phyloP scores from a whole-genome alignment of 2,797 vertebrate genomes.

The Labeo calbasu region DNA sequence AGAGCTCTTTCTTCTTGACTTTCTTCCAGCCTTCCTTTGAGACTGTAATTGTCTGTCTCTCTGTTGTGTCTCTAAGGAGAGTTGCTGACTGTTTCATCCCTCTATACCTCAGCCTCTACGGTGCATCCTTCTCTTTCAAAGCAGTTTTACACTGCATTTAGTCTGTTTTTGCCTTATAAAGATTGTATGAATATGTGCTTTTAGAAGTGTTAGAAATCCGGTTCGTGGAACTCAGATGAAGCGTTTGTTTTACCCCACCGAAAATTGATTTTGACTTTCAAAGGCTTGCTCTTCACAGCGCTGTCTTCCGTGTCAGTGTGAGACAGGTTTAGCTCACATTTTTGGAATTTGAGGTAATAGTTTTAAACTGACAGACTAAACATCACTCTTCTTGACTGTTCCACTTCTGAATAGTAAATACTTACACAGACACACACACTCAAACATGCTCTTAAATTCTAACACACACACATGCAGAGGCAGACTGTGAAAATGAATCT shows the following conservation, averaged over 20 bases:
- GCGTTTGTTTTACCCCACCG: slow-evolving; percentile 78
- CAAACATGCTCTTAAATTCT: slow-evolving; percentile 18
- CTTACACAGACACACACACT: slow-evolving; percentile 59
- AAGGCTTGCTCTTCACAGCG: slow-evolving; percentile 83
- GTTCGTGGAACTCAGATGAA: slow-evolving; percentile 74
- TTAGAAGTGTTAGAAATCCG: slow-evolving; percentile 78
- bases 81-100: slow-evolving; percentile 68
- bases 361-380: slow-evolving; percentile 87
- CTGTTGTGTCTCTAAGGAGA: slow-evolving; percentile 62
- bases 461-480: slow-evolving; percentile 51
- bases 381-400: slow-evolving; percentile 79
- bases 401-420: slow-evolving; percentile 80
- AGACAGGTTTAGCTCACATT: slow-evolving; percentile 82
- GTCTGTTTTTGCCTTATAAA: slow-evolving; percentile 81
- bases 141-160: slow-evolving; percentile 78
- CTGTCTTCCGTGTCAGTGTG: slow-evolving; percentile 77
- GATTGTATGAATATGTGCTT: slow-evolving; percentile 83
- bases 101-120: slow-evolving; percentile 46
- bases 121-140: slow-evolving; percentile 72
- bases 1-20: slow-evolving; percentile 62
- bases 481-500: slow-evolving; percentile 49
- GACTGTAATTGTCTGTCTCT: slow-evolving; percentile 55
- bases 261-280: slow-evolving; percentile 87
- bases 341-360: slow-evolving; percentile 84
- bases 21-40: slow-evolving; percentile 58